Percentiles rank a stretch among this genome's conserved stretches.
phyloP scores from a whole-genome alignment of 2,888 invertebrate species.

The Emmelina monodactyla region DNA sequence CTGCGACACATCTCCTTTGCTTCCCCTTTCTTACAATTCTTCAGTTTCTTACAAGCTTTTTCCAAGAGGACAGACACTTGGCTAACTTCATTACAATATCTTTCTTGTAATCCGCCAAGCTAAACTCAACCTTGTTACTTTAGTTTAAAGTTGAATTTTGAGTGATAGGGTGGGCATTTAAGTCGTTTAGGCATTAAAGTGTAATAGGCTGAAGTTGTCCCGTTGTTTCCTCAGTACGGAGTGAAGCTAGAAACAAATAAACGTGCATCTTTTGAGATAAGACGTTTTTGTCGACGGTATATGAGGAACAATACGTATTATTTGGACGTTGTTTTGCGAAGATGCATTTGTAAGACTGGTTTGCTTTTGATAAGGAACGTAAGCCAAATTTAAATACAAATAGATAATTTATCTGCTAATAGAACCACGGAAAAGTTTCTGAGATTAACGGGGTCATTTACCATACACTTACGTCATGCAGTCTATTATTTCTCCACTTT shows the following conservation, averaged over 20 bases:
- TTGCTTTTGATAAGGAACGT: too few species aligned
- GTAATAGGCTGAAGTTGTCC: slow-evolving; percentile 29
- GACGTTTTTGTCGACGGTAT: slow-evolving; percentile 31
- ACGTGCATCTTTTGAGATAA: slow-evolving; percentile 44
- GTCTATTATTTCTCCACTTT: too few species aligned
- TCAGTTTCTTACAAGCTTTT: slow-evolving; percentile 64
- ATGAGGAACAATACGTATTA: slow-evolving; percentile 1
- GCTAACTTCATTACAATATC: slow-evolving; percentile 28
- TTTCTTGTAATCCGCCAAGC: slow-evolving; percentile 14
- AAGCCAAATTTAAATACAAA: too few species aligned
- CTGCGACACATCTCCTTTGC: slow-evolving; percentile 62
- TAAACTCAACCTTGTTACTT: slow-evolving; percentile 15
- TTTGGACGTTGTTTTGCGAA: too few species aligned
- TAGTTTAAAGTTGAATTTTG: slow-evolving; percentile 4
- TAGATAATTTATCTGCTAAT: too few species aligned
- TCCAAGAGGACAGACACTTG: slow-evolving; percentile 44
- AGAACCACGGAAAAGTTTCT: too few species aligned
- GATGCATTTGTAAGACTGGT: slow-evolving; percentile 6
- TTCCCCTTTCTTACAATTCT: slow-evolving; percentile 61
- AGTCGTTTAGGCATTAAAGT: slow-evolving; percentile 18
- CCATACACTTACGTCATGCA: too few species aligned
- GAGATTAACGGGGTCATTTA: too few species aligned
- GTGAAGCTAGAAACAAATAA: slow-evolving; percentile 64
- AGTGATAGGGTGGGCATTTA: too few species aligned
- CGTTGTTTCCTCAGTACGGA: slow-evolving; percentile 59